Evolutionary conservation across 2,797 vertebrate species (phyloP), one percentile per base, ranked within the genome.

Genomic region (Eulemur albifrons): DNA sequence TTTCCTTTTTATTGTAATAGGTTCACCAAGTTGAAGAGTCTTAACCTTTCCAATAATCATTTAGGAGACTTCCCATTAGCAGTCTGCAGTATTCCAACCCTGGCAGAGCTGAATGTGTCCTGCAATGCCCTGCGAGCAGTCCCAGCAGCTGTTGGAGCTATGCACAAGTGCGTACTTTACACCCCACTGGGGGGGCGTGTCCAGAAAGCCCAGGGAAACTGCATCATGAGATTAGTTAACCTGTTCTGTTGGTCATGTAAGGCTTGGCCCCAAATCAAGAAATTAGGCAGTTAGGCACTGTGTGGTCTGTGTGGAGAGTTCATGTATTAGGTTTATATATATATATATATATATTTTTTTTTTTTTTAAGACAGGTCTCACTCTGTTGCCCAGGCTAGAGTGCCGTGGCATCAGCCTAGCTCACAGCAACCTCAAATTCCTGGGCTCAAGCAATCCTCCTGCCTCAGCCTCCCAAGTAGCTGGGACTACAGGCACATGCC

Each of bases 1-100:
- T 91, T 75, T 70, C 20, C 38, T 92, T 20, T 95, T 97, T 70
- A 20, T 94, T 96, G 5, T 97, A 99, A 52, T 97, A 99, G 99
- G 98, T 99, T 99, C 98, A 99, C 99, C 97, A 99, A 99, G 95
- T 98, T 99, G 98, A 99, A 99, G 98, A 99, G 99, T 98, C 99
- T 99, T 98, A 99, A 99, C 98, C 99, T 99, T 97, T 99, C 99
- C 72, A 99, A 99, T 98, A 99, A 99, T 98, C 99, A 99, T 95
- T 98, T 99, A 80, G 98, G 99, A 97, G 99, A 99, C 73, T 99
- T 99, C 96, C 99, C 99, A 0, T 85, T 98, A 97, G 99, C 99
- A 20, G 99, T 99, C 96, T 99, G 99, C 97, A 98, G 98, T 97
- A 99, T 99, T 96, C 98, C 99, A 82, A 99, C 99, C 0, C 98